phyloP scores from a whole-genome alignment of 30 jellyfish, hydroid and myxozoan species.

The Aurelia sp. region DNA sequence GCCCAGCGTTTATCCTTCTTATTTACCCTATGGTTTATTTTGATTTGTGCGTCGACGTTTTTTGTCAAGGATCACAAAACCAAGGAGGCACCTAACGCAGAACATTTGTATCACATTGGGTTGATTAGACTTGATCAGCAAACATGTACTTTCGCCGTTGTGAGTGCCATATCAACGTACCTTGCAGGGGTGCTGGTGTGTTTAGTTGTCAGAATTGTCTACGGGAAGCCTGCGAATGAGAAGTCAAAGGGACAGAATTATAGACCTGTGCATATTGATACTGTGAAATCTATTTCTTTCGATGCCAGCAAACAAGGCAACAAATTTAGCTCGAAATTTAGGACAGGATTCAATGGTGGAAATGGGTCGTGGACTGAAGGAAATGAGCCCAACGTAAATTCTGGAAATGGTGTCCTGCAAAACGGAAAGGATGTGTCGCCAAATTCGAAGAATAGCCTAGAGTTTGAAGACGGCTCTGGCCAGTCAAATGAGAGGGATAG shows the following conservation, averaged over 20 bases:
- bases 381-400: too few species aligned
- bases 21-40: slow-evolving; percentile 29
- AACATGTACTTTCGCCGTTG: slow-evolving; percentile 5
- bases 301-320: neutral
- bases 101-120: slow-evolving; percentile 37
- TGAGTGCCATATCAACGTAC: slow-evolving; percentile 15
- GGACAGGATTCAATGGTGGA: too few species aligned
- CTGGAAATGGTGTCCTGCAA: too few species aligned
- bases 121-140: slow-evolving; percentile 17
- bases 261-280: slow-evolving; percentile 25
- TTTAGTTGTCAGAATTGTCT: slow-evolving; percentile 2
- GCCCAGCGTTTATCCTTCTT: slow-evolving; percentile 53
- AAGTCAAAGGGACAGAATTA: neutral
- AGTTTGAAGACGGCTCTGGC: too few species aligned
- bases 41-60: slow-evolving; percentile 30
- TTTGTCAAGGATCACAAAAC: neutral
- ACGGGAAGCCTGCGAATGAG: slow-evolving; percentile 4
- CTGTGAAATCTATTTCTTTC: neutral
- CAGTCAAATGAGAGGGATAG: too few species aligned
- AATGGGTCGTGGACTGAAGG: too few species aligned
- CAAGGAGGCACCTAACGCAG: neutral
- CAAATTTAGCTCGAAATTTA: neutral
- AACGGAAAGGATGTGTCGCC: too few species aligned
- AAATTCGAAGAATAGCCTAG: too few species aligned
- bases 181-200: slow-evolving; percentile 23